These are phyloP conservation scores for Neotragus pygmaeus DNA, from an alignment of 2,113 vertebrate species.

Conservation along the genomic window DNA sequence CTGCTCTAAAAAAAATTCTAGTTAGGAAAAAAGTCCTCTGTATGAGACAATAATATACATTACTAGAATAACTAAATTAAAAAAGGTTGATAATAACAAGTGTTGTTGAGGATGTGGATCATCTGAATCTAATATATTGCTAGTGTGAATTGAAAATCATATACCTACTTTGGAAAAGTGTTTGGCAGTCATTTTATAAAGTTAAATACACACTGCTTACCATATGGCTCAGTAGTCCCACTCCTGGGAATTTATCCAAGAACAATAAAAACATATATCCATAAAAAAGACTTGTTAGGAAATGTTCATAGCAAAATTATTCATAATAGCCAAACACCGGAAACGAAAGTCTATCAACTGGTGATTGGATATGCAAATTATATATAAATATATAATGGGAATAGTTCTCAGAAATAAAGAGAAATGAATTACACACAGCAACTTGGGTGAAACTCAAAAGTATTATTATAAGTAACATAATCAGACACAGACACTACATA, in stretches of 20 bases:
- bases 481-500: background rate
- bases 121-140: background rate
- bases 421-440: background rate
- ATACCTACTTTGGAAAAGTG: background rate
- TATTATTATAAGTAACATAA: constrained; percentile 3
- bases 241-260: constrained; percentile 21
- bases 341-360: background rate
- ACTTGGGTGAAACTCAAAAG: background rate
- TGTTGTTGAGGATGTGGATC: background rate
- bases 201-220: constrained; percentile 2
- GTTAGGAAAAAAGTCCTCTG: background rate
- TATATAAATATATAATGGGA: background rate
- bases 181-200: constrained; percentile 6
- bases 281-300: constrained; percentile 14
- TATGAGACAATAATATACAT: background rate
- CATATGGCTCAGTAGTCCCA: background rate
- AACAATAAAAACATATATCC: constrained; percentile 25
- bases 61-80: background rate
- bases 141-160: background rate
- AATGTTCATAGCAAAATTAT: constrained; percentile 13
- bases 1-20: background rate
- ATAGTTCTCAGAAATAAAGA: background rate
- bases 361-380: background rate
- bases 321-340: constrained; percentile 9
- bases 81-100: constrained; percentile 5